phyloP scores from a whole-genome alignment of 2,113 vertebrate species.

The Numenius arquata region DNA sequence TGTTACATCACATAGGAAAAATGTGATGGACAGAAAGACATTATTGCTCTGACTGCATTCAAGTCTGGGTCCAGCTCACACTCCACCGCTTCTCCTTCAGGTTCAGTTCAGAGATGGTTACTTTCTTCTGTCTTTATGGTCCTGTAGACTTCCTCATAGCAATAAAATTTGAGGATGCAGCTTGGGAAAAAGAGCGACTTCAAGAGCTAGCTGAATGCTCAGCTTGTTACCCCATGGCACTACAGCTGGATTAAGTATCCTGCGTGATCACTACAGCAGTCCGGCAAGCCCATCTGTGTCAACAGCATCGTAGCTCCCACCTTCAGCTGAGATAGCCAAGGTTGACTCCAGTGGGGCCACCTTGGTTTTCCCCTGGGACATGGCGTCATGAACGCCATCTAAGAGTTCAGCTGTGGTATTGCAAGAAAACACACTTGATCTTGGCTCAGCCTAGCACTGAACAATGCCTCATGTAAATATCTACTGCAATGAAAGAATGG shows the following conservation, averaged over 20 bases:
- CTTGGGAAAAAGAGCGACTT: background rate
- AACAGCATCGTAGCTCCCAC: background rate
- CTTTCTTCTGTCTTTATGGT: background rate
- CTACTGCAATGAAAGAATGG: background rate
- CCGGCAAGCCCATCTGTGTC: background rate
- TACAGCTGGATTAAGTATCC: background rate
- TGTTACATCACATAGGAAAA: background rate
- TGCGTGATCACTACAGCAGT: background rate
- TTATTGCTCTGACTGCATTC: background rate
- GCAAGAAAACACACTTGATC: background rate
- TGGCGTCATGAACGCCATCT: background rate
- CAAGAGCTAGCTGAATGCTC: background rate
- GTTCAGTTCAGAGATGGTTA: background rate
- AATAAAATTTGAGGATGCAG: background rate
- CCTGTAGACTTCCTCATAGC: background rate
- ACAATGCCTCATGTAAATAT: background rate
- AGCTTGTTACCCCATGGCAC: background rate
- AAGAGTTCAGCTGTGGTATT: background rate
- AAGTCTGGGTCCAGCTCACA: background rate
- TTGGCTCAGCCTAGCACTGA: background rate
- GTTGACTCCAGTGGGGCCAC: background rate
- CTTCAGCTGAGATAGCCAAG: background rate
- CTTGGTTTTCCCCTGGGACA: background rate
- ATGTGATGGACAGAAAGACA: background rate
- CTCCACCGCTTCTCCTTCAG: background rate